These are phyloP conservation scores for Andrena flavipes DNA, from an alignment of 2,888 invertebrate species.

Conservation along the genomic window DNA sequence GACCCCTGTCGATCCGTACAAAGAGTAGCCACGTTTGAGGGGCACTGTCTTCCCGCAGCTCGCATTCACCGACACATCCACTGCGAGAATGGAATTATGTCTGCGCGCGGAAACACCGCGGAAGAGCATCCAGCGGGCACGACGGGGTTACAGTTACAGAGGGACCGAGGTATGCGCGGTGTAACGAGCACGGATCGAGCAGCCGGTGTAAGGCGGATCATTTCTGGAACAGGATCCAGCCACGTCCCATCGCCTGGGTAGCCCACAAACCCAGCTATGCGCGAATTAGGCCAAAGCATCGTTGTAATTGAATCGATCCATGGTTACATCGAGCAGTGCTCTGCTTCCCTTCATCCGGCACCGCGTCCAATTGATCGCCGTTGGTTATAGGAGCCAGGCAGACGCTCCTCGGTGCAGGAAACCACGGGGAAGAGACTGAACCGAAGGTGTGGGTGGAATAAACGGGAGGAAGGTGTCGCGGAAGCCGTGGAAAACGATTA, in stretches of 20 bases:
- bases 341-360: too few relatives aligned
- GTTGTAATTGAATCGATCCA: conserved; percentile 65
- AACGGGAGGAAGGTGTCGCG: neutral
- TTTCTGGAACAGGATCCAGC: conserved; percentile 29
- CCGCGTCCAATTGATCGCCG: too few relatives aligned
- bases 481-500: conserved; percentile 23
- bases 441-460: neutral
- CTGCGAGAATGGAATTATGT: conserved; percentile 55
- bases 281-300: conserved; percentile 49
- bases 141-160: conserved; percentile 37
- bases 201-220: conserved; percentile 45
- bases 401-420: too few relatives aligned
- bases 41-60: conserved; percentile 28
- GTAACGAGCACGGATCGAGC: conserved; percentile 28
- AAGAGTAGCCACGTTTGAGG: conserved; percentile 13
- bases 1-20: neutral
- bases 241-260: conserved; percentile 24
- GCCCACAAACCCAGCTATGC: conserved; percentile 28
- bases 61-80: conserved; percentile 57
- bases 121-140: conserved; percentile 36
- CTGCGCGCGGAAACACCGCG: conserved; percentile 39
- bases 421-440: neutral
- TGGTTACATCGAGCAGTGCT: neutral
- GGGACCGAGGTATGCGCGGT: conserved; percentile 16
- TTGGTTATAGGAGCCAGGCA: too few relatives aligned